Evolutionary conservation across 2,113 vertebrate genomes (phyloP), one percentile per base, ranked within the genome.

Genomic region (Cinclus cinclus): DNA sequence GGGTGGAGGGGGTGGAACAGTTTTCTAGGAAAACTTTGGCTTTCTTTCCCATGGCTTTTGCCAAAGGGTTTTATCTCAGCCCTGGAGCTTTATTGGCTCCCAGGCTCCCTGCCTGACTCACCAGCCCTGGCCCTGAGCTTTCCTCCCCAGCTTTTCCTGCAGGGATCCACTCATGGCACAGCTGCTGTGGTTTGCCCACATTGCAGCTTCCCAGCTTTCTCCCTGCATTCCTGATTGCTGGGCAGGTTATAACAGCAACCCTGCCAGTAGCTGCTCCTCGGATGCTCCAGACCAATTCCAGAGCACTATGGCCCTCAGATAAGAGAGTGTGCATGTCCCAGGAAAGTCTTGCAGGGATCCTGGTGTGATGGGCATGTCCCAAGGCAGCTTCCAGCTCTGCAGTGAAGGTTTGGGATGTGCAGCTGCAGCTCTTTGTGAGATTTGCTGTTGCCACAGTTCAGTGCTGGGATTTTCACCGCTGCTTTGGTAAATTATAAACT

Each of bases 201-300:
- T 52, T 74, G 37, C 58, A 73, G 10, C 65, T 63, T 74, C 56
- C 18, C 56, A 82, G 85, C 37, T 80, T 90, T 64, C 27, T 15
- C 24, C 28, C 19, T 47, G 15, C 4, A 8, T 21, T 64, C n/a
- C 76, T 58, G 24, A 44, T 37, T 22, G 41, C 83, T 46, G 71
- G 55, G 68, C 12, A 25, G 41, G 31, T 62, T 80, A 27, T 25
- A 62, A 49, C 15, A 83, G n/a, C 71, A 56, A 2, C 9, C 10
- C 37, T 33, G 5, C 9, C 13, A 21, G 1, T 0, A 33, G 1
- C 41, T 60, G 24, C 24, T 65, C 8, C 5, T 24, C 0, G 4
- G 8, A 4, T 20, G 21, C 28, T 87, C 19, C 2, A 5, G 59
- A 13, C 16, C 21, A 23, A 3, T 24, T 64, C 52, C 4, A 0